phyloP scores from a whole-genome alignment of 2,888 invertebrate genomes.

The Tetanocera ferruginea region DNA sequence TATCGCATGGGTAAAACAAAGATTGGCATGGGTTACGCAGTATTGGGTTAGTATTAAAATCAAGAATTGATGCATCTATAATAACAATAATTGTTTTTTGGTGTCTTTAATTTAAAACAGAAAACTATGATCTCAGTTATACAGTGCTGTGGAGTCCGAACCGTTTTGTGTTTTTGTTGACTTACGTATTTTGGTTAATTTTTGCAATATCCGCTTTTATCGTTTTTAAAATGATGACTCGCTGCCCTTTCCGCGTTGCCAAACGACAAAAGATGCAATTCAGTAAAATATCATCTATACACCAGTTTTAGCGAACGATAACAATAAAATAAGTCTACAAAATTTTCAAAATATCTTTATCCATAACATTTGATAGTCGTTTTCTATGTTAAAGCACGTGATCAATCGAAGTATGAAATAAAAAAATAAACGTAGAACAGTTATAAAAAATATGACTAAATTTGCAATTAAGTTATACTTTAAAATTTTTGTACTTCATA shows the following conservation, averaged over 20 bases:
- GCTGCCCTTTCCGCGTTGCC: constrained; percentile 67
- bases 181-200: constrained; percentile 64
- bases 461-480: too few relatives aligned
- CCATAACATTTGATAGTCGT: too few relatives aligned
- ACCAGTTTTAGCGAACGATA: constrained; percentile 61
- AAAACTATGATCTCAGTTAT: constrained; percentile 64
- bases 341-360: too few relatives aligned
- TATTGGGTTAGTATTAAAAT: constrained; percentile 75
- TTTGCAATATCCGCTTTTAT: constrained; percentile 59
- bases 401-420: too few relatives aligned
- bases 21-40: constrained; percentile 89
- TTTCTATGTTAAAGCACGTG: too few relatives aligned
- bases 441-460: too few relatives aligned
- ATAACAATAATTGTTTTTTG: background rate
- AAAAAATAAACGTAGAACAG: too few relatives aligned
- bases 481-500: too few relatives aligned
- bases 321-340: too few relatives aligned
- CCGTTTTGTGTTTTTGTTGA: constrained; percentile 62
- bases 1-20: constrained; percentile 93
- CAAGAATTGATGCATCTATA: background rate
- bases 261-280: constrained; percentile 62
- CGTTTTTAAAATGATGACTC: constrained; percentile 66
- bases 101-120: constrained; percentile 49
- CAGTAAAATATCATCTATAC: constrained; percentile 61
- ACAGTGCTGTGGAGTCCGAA: constrained; percentile 68